phyloP scores from a whole-genome alignment of 2,797 vertebrate species.

The Aphelocoma californica region DNA sequence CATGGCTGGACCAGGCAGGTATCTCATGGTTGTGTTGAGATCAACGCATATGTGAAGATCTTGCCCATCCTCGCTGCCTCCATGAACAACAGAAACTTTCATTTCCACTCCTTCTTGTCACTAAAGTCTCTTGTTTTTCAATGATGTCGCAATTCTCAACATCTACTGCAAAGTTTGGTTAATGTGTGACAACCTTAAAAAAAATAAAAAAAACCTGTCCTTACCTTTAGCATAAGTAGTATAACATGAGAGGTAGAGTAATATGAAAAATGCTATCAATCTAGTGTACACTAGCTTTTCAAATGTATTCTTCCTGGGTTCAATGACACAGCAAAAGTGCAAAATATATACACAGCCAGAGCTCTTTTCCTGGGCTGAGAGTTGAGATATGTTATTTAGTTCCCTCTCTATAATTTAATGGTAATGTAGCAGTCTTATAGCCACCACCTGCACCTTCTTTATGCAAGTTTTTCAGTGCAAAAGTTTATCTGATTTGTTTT shows the following conservation, averaged over 20 bases:
- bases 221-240: not conserved
- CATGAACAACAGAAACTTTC: accelerated
- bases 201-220: accelerated
- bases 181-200: not conserved
- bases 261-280: not conserved
- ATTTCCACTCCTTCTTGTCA: not conserved
- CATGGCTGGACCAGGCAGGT: not conserved
- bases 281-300: not conserved
- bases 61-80: not conserved
- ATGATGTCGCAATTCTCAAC: not conserved
- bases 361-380: not conserved
- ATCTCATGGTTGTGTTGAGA: not conserved
- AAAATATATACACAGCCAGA: not conserved
- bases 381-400: not conserved
- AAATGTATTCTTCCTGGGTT: not conserved
- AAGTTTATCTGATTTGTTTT: not conserved
- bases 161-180: not conserved
- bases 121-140: not conserved
- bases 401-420: not conserved
- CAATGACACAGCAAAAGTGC: not conserved
- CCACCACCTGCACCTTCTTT: accelerated
- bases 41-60: not conserved
- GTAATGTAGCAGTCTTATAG: not conserved
- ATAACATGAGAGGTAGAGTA: not conserved
- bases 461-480: not conserved